Evolutionary conservation across 2,113 vertebrate genomes (phyloP).

Genomic region (Proteles cristata): DNA sequence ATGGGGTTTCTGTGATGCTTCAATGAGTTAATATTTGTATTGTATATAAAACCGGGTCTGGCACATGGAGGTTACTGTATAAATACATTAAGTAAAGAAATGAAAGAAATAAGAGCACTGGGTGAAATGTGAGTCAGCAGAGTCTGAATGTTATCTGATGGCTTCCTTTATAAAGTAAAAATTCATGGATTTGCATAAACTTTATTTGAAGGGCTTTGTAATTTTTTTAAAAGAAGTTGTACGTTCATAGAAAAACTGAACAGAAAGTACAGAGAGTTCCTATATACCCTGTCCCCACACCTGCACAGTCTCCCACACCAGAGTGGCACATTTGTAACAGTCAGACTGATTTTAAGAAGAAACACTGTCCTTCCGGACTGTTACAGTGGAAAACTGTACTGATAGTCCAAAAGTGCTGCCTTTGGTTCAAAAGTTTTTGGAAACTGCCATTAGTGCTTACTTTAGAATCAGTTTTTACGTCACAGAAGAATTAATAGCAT

Average conservation of each 20-base stretch:
- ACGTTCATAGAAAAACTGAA: neutral
- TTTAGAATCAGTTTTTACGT: neutral
- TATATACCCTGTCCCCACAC: rapidly evolving
- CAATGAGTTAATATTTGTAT: neutral
- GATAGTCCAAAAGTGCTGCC: neutral
- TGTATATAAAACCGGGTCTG: neutral
- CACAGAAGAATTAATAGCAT: neutral
- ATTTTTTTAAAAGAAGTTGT: constrained; percentile 21
- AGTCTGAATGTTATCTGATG: neutral
- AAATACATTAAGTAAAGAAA: neutral
- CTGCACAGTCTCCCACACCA: neutral
- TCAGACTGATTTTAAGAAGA: neutral
- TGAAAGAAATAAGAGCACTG: neutral
- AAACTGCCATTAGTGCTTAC: constrained; percentile 13
- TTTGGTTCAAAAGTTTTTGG: neutral
- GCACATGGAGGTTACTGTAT: neutral
- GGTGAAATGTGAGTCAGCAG: neutral
- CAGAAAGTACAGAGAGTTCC: neutral
- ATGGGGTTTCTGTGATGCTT: neutral
- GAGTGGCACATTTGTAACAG: neutral
- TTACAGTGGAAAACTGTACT: neutral
- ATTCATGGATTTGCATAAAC: neutral
- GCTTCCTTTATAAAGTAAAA: constrained; percentile 18
- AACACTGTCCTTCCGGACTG: neutral
- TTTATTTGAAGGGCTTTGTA: constrained; percentile 25